A percentile compares a stretch with the other conserved stretches of the same genome.
phyloP scores from a whole-genome alignment of 1,140 invertebrate species.

The Goniozus legneri region DNA sequence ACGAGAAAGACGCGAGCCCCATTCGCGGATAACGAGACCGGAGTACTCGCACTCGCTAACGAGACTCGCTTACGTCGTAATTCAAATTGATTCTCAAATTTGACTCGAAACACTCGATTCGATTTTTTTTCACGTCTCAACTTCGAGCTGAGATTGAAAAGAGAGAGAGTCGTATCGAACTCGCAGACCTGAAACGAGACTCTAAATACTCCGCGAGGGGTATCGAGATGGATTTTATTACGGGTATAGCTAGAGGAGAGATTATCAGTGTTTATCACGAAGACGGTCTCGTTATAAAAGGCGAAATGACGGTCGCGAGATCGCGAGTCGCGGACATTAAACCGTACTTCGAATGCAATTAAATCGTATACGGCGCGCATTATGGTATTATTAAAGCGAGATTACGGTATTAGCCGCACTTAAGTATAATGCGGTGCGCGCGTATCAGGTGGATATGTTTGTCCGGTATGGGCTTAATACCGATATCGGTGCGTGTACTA shows the following conservation, averaged over 20 bases:
- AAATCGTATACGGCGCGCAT: neutral
- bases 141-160: no score
- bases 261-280: neutral
- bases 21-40: no score
- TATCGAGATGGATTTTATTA: no score
- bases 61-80: no score
- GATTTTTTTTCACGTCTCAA: neutral
- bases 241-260: neutral
- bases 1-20: no score
- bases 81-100: neutral
- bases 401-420: neutral
- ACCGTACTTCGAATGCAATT: neutral
- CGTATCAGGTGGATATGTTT: neutral
- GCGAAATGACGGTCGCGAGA: neutral
- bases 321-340: neutral
- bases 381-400: neutral
- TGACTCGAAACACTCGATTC: neutral
- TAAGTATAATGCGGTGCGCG: neutral
- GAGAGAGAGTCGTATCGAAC: no score
- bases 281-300: neutral
- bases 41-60: no score
- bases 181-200: no score
- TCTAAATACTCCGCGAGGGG: no score
- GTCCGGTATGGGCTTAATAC: neutral
- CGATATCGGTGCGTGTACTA: neutral